These are phyloP conservation scores for Tetragnatha montana DNA, from an alignment of 2,888 invertebrate species.

Conservation along the genomic window DNA sequence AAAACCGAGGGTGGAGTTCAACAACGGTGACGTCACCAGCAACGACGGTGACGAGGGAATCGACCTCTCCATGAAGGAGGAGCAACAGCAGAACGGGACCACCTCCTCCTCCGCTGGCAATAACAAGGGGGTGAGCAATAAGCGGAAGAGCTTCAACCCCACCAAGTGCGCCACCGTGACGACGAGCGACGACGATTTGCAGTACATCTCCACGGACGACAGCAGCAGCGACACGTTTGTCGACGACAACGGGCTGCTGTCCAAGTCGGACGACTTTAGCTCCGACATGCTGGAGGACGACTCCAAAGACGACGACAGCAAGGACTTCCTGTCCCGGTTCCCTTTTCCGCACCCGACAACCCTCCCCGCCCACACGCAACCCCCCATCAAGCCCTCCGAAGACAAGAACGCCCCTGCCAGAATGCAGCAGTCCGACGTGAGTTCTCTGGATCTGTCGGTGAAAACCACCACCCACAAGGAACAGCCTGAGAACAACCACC, in stretches of 20 bases:
- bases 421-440: constrained; percentile 31
- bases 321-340: constrained; percentile 54
- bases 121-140: constrained; percentile 82
- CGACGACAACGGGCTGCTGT: constrained; percentile 75
- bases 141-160: constrained; percentile 92
- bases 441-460: constrained; percentile 58
- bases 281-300: constrained; percentile 70
- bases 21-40: constrained; percentile 66
- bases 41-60: constrained; percentile 69
- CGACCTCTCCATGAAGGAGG: constrained; percentile 66
- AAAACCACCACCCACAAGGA: constrained; percentile 41
- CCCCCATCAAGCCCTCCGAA: constrained; percentile 50
- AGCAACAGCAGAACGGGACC: constrained; percentile 57
- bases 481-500: constrained; percentile 54
- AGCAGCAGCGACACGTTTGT: constrained; percentile 80
- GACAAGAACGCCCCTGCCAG: constrained; percentile 42
- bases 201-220: constrained; percentile 78
- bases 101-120: constrained; percentile 74
- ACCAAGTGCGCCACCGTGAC: constrained; percentile 82
- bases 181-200: constrained; percentile 76
- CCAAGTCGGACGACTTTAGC: constrained; percentile 70
- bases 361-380: constrained; percentile 21
- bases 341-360: constrained; percentile 8
- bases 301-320: constrained; percentile 64
- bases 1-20: constrained; percentile 57